Base-by-base conservation (phyloP, 1,140 invertebrate species). In the Drosophila ercepeae region DNA sequence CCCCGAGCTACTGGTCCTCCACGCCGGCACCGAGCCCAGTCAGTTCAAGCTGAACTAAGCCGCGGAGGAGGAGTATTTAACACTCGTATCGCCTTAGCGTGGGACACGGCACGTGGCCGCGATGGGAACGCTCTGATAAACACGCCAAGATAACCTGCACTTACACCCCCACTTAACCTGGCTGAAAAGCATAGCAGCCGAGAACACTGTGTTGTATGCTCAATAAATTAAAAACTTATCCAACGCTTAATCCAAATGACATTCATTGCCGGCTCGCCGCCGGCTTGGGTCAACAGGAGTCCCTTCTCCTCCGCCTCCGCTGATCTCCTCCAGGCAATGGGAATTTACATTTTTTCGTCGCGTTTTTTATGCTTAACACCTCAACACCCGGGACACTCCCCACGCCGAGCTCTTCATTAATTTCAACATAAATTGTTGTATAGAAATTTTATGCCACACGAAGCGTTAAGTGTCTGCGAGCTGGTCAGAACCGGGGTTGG, bases 1-100 rank as follows among this genome's bases (percentile, higher is more conserved):
- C 4, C 90, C 91, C 0, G 92, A 93, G 64, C 57, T 90, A 49
- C 81, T 93, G 21, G 86, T 92, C 11, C 64, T 92, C 5, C 61
- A 90, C 25, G 78, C 91, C 7, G 91, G 79, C 42, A 90, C 74
- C 11, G 71, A 90, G 5, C 61, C 71, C 36, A 52, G 39, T 14
- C 89, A 89, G 69, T 54, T 90, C 29, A 69, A 65, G 51, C 59
- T 89, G 29, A 73, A 68, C 61, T 88, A 75, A 75, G 55, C 14
- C 13, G 25, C 46, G 44, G 39, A 14, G 21, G 23, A 48, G 23
- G 39, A 42, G 39, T 42, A 19, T 11, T 14, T 16, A 36, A 36
- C n/a, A 36, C 32, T 36, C 32, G 6, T 7, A n/a, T 29, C n/a
- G 49, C 29, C 29, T 27, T 45, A 51, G 57, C 75, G 41, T 78